These are phyloP conservation scores for Drosophila borborema DNA, from an alignment of 2,888 invertebrate species.

Conservation along the genomic window DNA sequence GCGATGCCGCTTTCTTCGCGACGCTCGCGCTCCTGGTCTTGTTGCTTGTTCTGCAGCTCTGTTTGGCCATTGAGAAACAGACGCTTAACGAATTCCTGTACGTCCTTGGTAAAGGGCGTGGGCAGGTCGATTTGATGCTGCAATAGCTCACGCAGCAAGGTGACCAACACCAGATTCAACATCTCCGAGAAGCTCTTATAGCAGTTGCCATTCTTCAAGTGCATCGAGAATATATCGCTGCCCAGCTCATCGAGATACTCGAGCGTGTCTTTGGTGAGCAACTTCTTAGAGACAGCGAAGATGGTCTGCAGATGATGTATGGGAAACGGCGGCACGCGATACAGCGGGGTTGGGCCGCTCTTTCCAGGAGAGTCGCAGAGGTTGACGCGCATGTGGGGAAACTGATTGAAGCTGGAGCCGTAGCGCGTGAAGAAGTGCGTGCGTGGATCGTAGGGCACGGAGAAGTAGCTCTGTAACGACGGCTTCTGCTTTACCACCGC, in stretches of 20 bases:
- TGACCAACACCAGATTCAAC: constrained; percentile 96
- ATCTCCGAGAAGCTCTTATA: constrained; percentile 98
- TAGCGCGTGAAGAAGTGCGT: constrained; percentile 96
- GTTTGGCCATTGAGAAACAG: constrained; percentile 97
- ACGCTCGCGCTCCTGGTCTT: constrained; percentile 94
- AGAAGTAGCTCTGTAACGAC: constrained; percentile 86
- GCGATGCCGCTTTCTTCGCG: constrained; percentile 90
- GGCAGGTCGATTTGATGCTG: constrained; percentile 96
- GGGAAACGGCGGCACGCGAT: constrained; percentile 80
- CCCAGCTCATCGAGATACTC: constrained; percentile 93
- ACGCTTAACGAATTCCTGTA: constrained; percentile 95
- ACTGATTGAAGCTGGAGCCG: constrained; percentile 96
- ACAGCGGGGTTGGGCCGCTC: constrained; percentile 82
- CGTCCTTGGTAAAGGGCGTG: constrained; percentile 95
- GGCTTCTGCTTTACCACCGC: constrained; percentile 71
- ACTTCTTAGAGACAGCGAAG: constrained; percentile 91
- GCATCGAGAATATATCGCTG: constrained; percentile 90
- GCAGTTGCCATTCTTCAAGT: constrained; percentile 92
- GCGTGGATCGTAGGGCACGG: constrained; percentile 91
- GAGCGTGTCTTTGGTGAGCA: constrained; percentile 93
- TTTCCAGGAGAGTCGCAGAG: constrained; percentile 89
- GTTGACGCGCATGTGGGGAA: constrained; percentile 91
- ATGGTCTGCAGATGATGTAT: constrained; percentile 93
- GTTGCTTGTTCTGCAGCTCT: constrained; percentile 94
- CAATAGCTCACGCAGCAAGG: constrained; percentile 94